Evolutionary conservation across 1,140 invertebrate genomes (phyloP), one percentile per base, ranked within the genome.

Genomic region (Dinothrombium tinctorium): DNA sequence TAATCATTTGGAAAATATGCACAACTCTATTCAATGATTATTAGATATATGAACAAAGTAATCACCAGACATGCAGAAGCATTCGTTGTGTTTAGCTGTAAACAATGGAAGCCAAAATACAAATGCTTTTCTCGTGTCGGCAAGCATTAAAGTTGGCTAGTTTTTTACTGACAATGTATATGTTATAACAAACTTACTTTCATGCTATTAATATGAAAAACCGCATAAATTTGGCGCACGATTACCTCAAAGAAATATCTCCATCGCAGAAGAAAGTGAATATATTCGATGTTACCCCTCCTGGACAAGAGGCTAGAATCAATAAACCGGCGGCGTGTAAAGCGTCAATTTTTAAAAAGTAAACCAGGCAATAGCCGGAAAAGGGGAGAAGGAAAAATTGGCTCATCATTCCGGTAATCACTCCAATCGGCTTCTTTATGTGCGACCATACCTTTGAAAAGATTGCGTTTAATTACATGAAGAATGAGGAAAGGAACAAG

Each of bases 331-430:
- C 47, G 7, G 49, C 51, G 21, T 47, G 47, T 17, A 52, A 41
- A 12, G 42, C 40, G 12, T 47, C 44, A 6, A 53, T 33, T n/a
- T 28, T 17, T 4, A 52, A 28, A 1, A 40, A 25, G 29, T 46
- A 38, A 25, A 53, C 52, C 24, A 59, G 47, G 21, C 44, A 46
- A 44, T 54, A 59, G 14, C 54, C 57, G 9, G 51, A 44, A 15
- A 57, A 47, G 8, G 61, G 61, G 24, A 63, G 43, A 11, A 63
- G 37, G 12, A 59, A 32, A 45, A 62, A 63, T 50, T 63, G 61
- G 24, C 55, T 54, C 21, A 51, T 31, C 53, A 61, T 56, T 4
- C 61, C 59, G 17, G 59, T 59, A 5, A 55, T 20, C 6, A 58
- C 50, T 20, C 56, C 59, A 14, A 56, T 44, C 11, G 61, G 61